Evolutionary conservation across 2,888 invertebrate genomes (phyloP).

Genomic region (Pseudococcus viburni): DNA sequence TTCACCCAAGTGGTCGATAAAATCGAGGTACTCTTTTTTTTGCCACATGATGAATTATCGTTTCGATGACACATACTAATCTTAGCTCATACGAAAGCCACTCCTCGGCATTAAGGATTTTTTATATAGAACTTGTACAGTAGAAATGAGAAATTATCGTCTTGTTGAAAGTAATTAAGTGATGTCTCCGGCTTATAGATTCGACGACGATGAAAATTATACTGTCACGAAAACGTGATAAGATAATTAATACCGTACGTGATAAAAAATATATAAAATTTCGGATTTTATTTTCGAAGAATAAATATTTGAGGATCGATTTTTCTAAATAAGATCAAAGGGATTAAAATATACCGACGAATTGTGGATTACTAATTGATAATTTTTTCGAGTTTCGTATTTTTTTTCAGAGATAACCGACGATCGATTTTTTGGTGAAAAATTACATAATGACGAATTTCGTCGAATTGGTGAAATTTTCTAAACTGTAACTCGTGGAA

Average conservation of each 20-base stretch:
- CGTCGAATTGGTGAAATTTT: not conserved
- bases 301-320: conserved; percentile 26
- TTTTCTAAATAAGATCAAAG: conserved; percentile 31
- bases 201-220: not conserved
- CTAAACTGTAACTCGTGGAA: no score
- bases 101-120: conserved; percentile 18
- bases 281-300: not conserved
- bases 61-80: conserved; percentile 16
- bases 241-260: conserved; percentile 44
- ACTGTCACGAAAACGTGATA: conserved; percentile 36
- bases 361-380: not conserved
- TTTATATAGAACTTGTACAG: not conserved
- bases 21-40: not conserved
- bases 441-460: not conserved
- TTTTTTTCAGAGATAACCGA: not conserved
- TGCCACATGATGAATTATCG: conserved; percentile 6
- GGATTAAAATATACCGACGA: not conserved
- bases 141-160: conserved; percentile 29
- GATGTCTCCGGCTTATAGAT: not conserved
- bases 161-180: conserved; percentile 28
- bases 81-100: not conserved
- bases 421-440: not conserved
- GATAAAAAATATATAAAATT: conserved; percentile 44
- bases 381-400: not conserved
- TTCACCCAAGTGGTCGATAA: conserved; percentile 14